These are phyloP conservation scores for Entosphenus tridentatus DNA, from an alignment of 2,113 vertebrate genomes.

Conservation along the genomic window DNA sequence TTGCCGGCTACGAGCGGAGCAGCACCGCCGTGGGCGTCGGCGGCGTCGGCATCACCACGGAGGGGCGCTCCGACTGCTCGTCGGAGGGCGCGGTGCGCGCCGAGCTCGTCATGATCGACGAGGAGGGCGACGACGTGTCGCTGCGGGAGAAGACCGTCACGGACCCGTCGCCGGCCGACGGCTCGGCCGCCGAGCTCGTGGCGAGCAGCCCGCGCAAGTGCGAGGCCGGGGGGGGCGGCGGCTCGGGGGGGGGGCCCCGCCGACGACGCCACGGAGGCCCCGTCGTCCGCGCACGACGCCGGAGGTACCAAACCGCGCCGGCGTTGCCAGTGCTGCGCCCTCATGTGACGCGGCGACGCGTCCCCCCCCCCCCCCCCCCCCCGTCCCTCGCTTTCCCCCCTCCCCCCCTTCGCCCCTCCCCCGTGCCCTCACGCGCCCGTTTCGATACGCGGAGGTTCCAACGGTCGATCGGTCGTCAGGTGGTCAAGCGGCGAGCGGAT, in stretches of 20 bases:
- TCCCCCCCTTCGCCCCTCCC: slow-evolving; percentile 8
- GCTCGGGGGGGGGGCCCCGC: slow-evolving; percentile 65
- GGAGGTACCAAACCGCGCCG: slow-evolving; percentile 99
- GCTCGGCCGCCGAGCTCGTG: slow-evolving; percentile 76
- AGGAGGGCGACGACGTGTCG: slow-evolving; percentile 67
- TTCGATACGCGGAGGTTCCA: no score
- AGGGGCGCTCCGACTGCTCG: slow-evolving; percentile 64
- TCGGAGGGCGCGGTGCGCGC: slow-evolving; percentile 84
- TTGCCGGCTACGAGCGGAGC: slow-evolving; percentile 60
- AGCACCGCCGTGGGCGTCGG: no score
- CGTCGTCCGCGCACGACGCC: slow-evolving; percentile 12
- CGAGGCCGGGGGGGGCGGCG: slow-evolving; percentile 78
- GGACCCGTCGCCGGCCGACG: slow-evolving; percentile 58
- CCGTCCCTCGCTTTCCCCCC: slow-evolving; percentile 26
- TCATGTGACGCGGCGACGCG: slow-evolving; percentile 65
- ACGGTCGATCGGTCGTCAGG: no score
- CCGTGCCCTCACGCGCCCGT: no score
- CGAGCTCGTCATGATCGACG: slow-evolving; percentile 75
- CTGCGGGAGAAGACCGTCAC: slow-evolving; percentile 91
- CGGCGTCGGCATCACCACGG: slow-evolving; percentile 56
- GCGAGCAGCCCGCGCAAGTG: slow-evolving; percentile 43
- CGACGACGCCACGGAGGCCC: slow-evolving; percentile 47
- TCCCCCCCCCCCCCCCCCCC: slow-evolving; percentile 21
- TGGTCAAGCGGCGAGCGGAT: no score
- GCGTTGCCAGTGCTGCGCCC: slow-evolving; percentile 92